Evolutionary conservation across 2,888 invertebrate genomes (phyloP), one percentile per base, ranked within the genome.

Genomic region (Melanostoma mellinum): DNA sequence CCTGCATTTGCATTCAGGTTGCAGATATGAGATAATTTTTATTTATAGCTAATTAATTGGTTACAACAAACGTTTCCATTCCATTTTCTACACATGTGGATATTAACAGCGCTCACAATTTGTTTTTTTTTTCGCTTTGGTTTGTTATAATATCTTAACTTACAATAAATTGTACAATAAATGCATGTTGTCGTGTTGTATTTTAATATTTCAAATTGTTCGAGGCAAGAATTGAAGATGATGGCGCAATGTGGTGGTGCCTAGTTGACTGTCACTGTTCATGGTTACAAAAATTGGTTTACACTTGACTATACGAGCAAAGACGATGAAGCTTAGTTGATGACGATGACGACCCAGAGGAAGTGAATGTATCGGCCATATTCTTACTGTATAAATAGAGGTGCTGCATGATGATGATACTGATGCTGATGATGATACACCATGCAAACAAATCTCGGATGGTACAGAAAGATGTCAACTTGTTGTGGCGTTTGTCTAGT

Each of bases 21-120:
- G 69, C 84, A 75, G 69, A 84, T 74, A 84, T 84, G 84, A 84
- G 84, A 84, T 84, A 79, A 84, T 84, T 84, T 84, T 84, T 84
- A 84, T 84, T 84, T 84, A 84, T 84, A 84, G 84, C 84, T 74
- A 84, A 79, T 84, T 84, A 84, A 84, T 84, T 84, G 84, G 74
- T 67, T 69, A 74, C 84, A 84, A 74, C 79, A 78, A 76, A 75
- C 71, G 61, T 82, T 82, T 69, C 55, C 82, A 78, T 69, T 77
- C 72, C 48, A 50, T 32, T 32, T 58, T 5, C 30, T 9, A 56
- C 20, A 79, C 60, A 67, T 60, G 76, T 76, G 61, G 61, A 72
- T 68, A 60, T 61, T 42, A 55, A 55, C 60, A 42, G 20, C 20
- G 20, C 20, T 20, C 20, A 20, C 20, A 20, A 48, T 32, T 61